phyloP scores from a whole-genome alignment of 2,888 invertebrate genomes.

The Allolobophora icterica region DNA sequence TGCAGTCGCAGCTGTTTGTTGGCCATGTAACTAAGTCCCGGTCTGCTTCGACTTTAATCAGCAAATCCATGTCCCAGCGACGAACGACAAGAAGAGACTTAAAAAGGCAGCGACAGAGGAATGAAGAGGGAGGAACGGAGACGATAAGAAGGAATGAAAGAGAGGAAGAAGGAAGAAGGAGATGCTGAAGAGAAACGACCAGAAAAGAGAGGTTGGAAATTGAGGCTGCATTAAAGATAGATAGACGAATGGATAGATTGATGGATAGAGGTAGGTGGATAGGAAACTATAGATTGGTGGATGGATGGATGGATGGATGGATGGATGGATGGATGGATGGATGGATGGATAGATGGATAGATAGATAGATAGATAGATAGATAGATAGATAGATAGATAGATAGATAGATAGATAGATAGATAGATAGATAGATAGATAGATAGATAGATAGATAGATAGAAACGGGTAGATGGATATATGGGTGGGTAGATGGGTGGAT shows the following conservation, averaged over 20 bases:
- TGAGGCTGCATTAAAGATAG: neutral
- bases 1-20: neutral
- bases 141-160: neutral
- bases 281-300: neutral
- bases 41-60: too few species aligned
- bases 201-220: neutral
- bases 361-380: neutral
- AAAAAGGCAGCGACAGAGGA: neutral
- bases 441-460: neutral
- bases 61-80: too few species aligned
- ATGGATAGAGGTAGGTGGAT: neutral
- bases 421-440: too few species aligned
- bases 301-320: neutral
- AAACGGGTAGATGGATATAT: neutral
- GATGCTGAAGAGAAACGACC: too few species aligned
- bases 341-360: too few species aligned
- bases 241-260: neutral
- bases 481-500: neutral
- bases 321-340: neutral
- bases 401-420: too few species aligned
- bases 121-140: neutral
- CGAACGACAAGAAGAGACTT: neutral
- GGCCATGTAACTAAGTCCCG: neutral
- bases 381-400: too few species aligned
- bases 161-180: neutral